Conservation (phyloP, 2,888 invertebrate genomes). For the Heteromyza rotundicornis region DNA sequence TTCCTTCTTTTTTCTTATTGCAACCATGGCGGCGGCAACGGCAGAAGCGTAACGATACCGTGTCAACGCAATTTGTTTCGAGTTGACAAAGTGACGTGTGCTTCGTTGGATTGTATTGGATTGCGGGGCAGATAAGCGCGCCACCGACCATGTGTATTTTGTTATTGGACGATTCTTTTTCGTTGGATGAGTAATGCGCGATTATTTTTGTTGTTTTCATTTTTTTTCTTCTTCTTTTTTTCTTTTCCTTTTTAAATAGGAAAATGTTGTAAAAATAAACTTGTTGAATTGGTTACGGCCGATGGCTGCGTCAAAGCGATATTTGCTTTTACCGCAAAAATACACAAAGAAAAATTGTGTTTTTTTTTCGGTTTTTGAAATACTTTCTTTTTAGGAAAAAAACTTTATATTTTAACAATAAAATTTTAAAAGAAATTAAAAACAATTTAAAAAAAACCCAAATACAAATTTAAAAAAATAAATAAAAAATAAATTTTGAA, state of each 20-base stretch:
- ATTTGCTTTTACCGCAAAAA: too few species aligned
- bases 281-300: neutral
- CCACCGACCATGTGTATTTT: neutral
- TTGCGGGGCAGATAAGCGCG: neutral
- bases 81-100: neutral
- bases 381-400: too few species aligned
- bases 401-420: too few species aligned
- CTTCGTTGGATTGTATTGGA: neutral
- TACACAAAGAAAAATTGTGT: too few species aligned
- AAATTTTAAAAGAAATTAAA: too few species aligned
- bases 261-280: neutral
- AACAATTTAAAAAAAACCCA: too few species aligned
- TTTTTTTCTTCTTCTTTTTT: neutral
- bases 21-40: too few species aligned
- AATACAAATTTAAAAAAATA: too few species aligned
- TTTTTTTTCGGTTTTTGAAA: neutral
- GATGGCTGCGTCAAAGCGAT: conserved; percentile 2
- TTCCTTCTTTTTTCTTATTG: neutral
- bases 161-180: too few species aligned
- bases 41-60: neutral
- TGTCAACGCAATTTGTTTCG: conserved; percentile 7
- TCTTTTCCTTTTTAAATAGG: neutral
- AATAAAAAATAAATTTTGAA: too few species aligned
- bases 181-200: neutral
- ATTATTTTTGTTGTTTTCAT: neutral